Conservation (phyloP, 2,113 vertebrate genomes). For the Lathamus discolor region DNA sequence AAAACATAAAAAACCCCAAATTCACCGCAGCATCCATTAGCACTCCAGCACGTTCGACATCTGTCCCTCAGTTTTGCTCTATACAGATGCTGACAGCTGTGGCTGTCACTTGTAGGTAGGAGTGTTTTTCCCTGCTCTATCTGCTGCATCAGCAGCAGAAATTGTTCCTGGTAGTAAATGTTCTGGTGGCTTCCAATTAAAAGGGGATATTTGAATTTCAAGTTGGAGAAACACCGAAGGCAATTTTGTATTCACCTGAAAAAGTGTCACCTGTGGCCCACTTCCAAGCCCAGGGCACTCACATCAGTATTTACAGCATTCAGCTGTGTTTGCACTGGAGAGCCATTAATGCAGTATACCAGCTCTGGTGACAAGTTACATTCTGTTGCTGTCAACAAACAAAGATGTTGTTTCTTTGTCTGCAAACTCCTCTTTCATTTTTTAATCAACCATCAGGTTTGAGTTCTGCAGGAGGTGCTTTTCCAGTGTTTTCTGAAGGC, state of each 20-base stretch:
- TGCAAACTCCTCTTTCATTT: conserved; percentile 11
- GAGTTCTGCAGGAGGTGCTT: conserved; percentile 24
- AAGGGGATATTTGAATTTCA: neutral
- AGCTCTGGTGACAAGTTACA: conserved; percentile 65
- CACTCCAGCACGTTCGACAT: neutral
- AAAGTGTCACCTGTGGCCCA: neutral
- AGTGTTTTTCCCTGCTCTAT: neutral
- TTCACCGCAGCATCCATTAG: neutral
- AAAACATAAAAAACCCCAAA: neutral
- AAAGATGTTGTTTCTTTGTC: conserved; percentile 47
- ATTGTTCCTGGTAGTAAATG: neutral
- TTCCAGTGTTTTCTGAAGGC: conserved; percentile 4
- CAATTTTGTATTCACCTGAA: neutral
- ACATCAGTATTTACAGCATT: conserved; percentile 60
- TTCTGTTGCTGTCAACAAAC: conserved; percentile 71
- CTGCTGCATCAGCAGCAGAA: neutral
- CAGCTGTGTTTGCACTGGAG: conserved; percentile 11
- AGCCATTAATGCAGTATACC: conserved; percentile 59
- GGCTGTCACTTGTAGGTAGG: neutral
- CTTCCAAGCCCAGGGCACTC: neutral
- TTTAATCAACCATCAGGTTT: neutral
- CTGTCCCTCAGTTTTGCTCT: neutral
- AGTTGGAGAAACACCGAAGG: neutral
- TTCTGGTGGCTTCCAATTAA: neutral
- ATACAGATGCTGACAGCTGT: neutral